Evolutionary conservation across 1,140 invertebrate species (phyloP), one percentile per base, ranked within the genome.

Genomic region (Coptotermes formosanus): DNA sequence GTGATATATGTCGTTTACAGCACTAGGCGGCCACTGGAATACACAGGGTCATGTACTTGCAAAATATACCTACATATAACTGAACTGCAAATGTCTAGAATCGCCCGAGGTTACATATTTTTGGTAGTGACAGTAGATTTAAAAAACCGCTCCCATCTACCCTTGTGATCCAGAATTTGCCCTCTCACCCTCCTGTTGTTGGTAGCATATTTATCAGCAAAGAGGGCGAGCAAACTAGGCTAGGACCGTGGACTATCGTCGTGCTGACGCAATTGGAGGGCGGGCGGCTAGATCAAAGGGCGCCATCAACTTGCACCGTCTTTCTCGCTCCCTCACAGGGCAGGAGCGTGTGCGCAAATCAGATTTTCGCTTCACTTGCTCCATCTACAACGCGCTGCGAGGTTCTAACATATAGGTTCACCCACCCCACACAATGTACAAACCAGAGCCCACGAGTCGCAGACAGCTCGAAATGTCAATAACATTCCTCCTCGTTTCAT

Each of bases 241-340:
- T 88, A 82, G 32, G 55, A 83, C 52, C 85, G 38, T 85, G 87
- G 82, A 48, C 43, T 23, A 75, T 21, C 59, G 44, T 25, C 75
- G 88, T 87, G 88, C 87, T 86, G 88, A 85, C 85, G 87, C 85
- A 83, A 85, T 88, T 88, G 88, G 88, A 88, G 88, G 89, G 89
- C 87, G 89, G 90, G 90, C 90, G 91, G 91, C 89, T 91, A 89
- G 90, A 92, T 91, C 91, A 91, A 91, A 91, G 91, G 91, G 89
- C 90, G 25, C 59, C 59, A 64, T 64, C 59, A 64, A 23, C 59
- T 89, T 88, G 88, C 88, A 88, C 90, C 89, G 90, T 89, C 48
- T 84, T 52, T 84, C 83, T 52, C 83, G 25, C 88, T 89, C 90
- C 89, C 87, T 89, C 89, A 89, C 89, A 88, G 84, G 87, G 87